phyloP scores from a whole-genome alignment of 37 sponge, comb jelly and placozoan species.

The Hexactinellida sp. region DNA sequence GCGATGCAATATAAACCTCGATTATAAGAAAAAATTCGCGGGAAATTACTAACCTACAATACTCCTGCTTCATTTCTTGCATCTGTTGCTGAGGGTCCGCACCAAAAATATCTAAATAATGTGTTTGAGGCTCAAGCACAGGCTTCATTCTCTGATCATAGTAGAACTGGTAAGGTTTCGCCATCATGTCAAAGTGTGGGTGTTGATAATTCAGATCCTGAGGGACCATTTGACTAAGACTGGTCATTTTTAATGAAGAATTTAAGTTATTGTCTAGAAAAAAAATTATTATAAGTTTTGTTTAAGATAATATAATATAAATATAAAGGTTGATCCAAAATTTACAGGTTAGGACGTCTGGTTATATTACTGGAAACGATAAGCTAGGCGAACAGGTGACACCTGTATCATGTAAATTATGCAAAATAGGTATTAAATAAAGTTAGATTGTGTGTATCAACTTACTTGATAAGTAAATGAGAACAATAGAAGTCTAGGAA shows the following conservation, averaged over 20 bases:
- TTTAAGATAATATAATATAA: too few species aligned
- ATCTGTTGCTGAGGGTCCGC: background rate
- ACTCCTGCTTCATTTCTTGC: background rate
- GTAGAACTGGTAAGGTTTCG: background rate
- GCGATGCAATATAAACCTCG: too few species aligned
- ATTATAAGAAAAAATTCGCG: too few species aligned
- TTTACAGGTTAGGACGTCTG: too few species aligned
- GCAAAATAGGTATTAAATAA: too few species aligned
- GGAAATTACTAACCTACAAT: background rate
- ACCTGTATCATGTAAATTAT: too few species aligned
- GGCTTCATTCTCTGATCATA: background rate
- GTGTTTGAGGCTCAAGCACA: background rate
- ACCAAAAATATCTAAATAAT: background rate
- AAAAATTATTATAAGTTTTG: background rate
- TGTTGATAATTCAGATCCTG: background rate
- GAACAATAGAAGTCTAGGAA: too few species aligned
- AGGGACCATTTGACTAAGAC: constrained; percentile 5
- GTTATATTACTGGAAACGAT: too few species aligned
- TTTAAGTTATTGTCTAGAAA: background rate
- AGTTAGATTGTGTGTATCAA: too few species aligned
- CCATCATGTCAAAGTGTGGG: background rate
- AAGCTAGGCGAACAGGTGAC: too few species aligned
- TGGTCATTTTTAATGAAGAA: background rate
- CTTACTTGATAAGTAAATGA: too few species aligned
- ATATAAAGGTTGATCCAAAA: too few species aligned